Evolutionary conservation across 2,888 invertebrate species (phyloP).

Genomic region (Sthenelais limicola): DNA sequence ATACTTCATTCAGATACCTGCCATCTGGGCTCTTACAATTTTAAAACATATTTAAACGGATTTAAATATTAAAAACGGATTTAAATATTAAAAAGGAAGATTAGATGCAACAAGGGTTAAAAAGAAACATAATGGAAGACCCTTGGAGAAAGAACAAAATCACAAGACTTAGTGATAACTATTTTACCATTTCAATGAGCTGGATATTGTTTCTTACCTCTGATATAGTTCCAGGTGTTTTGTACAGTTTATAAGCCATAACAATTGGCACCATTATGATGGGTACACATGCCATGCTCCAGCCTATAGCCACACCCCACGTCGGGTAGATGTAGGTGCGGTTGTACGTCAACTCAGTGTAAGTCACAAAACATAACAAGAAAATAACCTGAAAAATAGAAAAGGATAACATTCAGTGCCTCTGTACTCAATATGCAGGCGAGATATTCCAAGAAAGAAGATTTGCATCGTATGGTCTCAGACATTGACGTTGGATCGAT

Average conservation of each 20-base stretch:
- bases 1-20: too few relatives aligned
- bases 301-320: slow-evolving; percentile 71
- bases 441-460: too few relatives aligned
- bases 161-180: too few relatives aligned
- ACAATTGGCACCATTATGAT: slow-evolving; percentile 49
- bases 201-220: slow-evolving; percentile 30
- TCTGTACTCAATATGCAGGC: too few relatives aligned
- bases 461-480: too few relatives aligned
- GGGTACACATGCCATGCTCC: slow-evolving; percentile 54
- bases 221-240: slow-evolving; percentile 36
- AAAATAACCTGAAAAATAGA: slow-evolving; percentile 59
- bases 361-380: slow-evolving; percentile 64
- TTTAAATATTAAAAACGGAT: too few relatives aligned
- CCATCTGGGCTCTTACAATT: neutral
- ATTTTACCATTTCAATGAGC: too few relatives aligned
- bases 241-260: slow-evolving; percentile 42
- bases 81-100: too few relatives aligned
- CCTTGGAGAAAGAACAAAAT: neutral
- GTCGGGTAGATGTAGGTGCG: slow-evolving; percentile 72
- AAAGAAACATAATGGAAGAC: too few relatives aligned
- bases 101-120: too few relatives aligned
- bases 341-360: slow-evolving; percentile 66
- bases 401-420: too few relatives aligned
- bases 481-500: too few relatives aligned
- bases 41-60: neutral